These are phyloP conservation scores for Ardeotis arabs DNA, from an alignment of 2,113 vertebrate species.

Conservation along the genomic window DNA sequence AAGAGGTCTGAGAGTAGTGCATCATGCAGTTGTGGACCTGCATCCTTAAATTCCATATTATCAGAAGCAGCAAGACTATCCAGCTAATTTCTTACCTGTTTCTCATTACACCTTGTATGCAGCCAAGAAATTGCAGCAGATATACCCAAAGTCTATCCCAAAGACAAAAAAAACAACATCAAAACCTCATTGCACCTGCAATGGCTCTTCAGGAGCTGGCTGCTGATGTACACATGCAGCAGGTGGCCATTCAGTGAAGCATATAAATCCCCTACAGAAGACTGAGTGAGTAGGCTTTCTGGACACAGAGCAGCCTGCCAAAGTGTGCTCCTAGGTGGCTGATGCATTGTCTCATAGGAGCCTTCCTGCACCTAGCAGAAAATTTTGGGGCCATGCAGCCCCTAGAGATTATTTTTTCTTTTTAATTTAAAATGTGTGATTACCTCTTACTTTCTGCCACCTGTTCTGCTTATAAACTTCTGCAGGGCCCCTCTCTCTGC, in stretches of 20 bases:
- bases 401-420: neutral
- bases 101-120: neutral
- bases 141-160: neutral
- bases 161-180: neutral
- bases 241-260: neutral
- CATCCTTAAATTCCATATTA: neutral
- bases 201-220: neutral
- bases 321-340: neutral
- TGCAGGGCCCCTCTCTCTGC: neutral
- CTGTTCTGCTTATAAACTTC: conserved; percentile 26
- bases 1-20: neutral
- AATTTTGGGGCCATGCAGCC: neutral
- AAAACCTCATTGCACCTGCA: neutral
- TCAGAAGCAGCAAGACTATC: neutral
- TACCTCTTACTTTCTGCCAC: conserved; percentile 27
- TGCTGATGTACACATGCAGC: neutral
- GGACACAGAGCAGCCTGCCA: neutral
- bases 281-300: neutral
- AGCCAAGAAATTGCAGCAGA: neutral
- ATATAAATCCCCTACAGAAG: neutral
- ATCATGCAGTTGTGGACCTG: neutral
- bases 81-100: neutral
- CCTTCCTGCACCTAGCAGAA: neutral
- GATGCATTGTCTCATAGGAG: neutral
- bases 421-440: conserved; percentile 41